A percentile compares a stretch with the other conserved stretches of the same genome.
Conservation (phyloP, 1,140 invertebrate genomes). For the Muscidifurax raptorellus region DNA sequence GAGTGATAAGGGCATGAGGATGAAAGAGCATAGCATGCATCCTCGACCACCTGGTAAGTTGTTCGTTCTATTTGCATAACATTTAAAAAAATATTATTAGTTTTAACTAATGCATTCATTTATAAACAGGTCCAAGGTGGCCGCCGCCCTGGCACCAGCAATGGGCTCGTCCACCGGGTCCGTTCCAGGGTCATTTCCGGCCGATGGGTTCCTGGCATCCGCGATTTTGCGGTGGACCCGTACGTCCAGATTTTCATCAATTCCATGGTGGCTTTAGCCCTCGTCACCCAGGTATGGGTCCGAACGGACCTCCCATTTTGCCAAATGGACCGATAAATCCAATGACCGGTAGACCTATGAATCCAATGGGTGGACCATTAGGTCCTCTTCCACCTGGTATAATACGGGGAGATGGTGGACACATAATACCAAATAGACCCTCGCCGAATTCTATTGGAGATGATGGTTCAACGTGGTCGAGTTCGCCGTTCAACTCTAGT, state of each 20-base stretch:
- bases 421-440: slow-evolving; percentile 47
- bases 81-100: neutral
- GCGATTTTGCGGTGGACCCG: slow-evolving; percentile 66
- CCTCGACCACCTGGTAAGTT: slow-evolving; percentile 34
- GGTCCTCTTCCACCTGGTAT: slow-evolving; percentile 61
- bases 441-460: slow-evolving; percentile 17
- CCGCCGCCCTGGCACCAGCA: slow-evolving; percentile 71
- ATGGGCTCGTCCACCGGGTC: slow-evolving; percentile 67
- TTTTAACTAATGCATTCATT: neutral
- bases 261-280: slow-evolving; percentile 71
- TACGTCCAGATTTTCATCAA: slow-evolving; percentile 68
- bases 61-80: neutral
- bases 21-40: slow-evolving; percentile 51
- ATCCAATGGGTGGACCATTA: slow-evolving; percentile 62
- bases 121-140: slow-evolving; percentile 65
- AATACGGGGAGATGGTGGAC: slow-evolving; percentile 61
- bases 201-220: slow-evolving; percentile 70
- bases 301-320: slow-evolving; percentile 65
- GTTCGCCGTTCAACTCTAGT: neutral
- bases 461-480: neutral
- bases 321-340: slow-evolving; percentile 68
- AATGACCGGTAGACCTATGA: slow-evolving; percentile 30
- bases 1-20: slow-evolving; percentile 35
- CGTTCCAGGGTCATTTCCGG: slow-evolving; percentile 66
- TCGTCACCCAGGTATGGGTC: slow-evolving; percentile 66